Percentiles rank a stretch among this genome's conserved stretches.
Conservation (phyloP, 2,797 vertebrate species). For the Halcyon smyrnensis region DNA sequence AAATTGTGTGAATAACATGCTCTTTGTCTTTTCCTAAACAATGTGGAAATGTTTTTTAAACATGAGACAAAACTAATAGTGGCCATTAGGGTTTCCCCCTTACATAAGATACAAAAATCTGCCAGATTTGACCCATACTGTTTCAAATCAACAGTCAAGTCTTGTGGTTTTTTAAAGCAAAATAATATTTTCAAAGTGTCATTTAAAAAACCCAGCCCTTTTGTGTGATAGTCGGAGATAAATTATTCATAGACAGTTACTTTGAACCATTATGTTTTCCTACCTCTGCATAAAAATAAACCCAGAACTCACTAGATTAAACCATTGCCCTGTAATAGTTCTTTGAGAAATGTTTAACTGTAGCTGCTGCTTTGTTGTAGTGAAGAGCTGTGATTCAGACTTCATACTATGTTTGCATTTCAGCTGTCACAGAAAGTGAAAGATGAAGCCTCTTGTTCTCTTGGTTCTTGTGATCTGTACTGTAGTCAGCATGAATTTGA, state of each 20-base stretch:
- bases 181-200: background rate
- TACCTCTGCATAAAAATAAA: constrained; percentile 53
- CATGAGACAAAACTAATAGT: background rate
- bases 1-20: background rate
- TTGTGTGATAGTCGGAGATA: background rate
- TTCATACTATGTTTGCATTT: constrained; percentile 69
- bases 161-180: background rate
- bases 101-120: background rate
- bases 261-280: constrained; percentile 46
- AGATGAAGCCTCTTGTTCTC: constrained; percentile 87
- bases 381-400: constrained; percentile 54
- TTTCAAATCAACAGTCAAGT: background rate
- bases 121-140: background rate
- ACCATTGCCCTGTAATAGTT: background rate
- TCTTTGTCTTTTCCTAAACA: background rate
- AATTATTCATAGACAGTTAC: constrained; percentile 17
- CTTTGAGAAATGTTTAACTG: constrained; percentile 43
- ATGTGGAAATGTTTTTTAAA: background rate
- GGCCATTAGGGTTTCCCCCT: background rate
- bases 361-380: constrained; percentile 49
- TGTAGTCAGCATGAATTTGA: constrained; percentile 87
- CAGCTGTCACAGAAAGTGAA: constrained; percentile 79
- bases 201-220: background rate
- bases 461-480: constrained; percentile 85
- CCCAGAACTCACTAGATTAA: background rate